A percentile compares a stretch with the other conserved stretches of the same genome.
Evolutionary conservation across 1,140 invertebrate genomes (phyloP).

Genomic region (Chrysomallon squamiferum): DNA sequence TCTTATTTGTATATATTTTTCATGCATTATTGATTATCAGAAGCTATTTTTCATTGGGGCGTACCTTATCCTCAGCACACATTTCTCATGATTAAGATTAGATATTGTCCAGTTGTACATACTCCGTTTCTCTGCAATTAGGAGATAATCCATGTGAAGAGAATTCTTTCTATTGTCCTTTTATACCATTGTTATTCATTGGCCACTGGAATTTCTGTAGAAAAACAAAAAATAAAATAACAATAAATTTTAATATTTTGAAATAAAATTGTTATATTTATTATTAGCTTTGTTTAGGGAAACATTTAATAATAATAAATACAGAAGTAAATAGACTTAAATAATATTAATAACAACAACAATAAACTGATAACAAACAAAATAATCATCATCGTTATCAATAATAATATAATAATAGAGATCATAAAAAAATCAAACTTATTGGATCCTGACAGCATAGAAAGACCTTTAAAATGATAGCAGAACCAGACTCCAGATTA

Average conservation of each 20-base stretch:
- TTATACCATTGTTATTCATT: conserved; percentile 32
- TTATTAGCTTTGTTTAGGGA: not conserved
- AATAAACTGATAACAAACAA: no score
- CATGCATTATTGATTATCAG: no score
- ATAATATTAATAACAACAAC: no score
- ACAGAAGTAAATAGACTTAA: no score
- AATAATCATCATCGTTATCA: no score
- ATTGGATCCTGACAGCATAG: no score
- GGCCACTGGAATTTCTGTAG: conserved; percentile 41
- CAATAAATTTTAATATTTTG: not conserved
- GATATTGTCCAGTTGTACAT: conserved; percentile 63
- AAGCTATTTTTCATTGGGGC: no score
- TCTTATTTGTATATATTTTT: no score
- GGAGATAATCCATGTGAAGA: conserved; percentile 55
- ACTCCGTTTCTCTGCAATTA: conserved; percentile 58
- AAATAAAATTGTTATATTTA: not conserved
- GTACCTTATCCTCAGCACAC: conserved; percentile 61
- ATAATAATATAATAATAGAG: no score
- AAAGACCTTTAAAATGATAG: no score
- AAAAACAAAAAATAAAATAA: conserved; percentile 1
- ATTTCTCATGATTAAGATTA: conserved; percentile 48
- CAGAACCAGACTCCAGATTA: no score
- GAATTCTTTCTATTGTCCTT: conserved; percentile 51
- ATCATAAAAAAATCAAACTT: no score
- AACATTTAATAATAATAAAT: not conserved